These are phyloP conservation scores for Heptranchias perlo DNA, from an alignment of 2,113 vertebrate genomes.

Conservation along the genomic window DNA sequence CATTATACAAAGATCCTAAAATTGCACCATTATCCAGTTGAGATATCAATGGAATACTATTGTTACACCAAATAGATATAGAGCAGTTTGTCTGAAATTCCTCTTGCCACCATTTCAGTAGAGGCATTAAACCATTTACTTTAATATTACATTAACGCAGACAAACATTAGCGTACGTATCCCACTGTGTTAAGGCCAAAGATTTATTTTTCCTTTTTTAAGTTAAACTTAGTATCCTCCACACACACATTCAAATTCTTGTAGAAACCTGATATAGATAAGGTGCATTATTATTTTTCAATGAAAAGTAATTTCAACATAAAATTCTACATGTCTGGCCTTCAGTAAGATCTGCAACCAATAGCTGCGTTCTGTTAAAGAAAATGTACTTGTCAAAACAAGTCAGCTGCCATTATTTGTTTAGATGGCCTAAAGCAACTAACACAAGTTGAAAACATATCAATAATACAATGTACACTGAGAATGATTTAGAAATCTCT, in stretches of 20 bases:
- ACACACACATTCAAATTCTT: background rate
- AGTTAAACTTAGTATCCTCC: slow-evolving; percentile 20
- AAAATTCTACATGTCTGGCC: background rate
- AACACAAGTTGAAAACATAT: background rate
- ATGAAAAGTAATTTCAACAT: background rate
- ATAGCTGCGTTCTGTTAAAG: background rate
- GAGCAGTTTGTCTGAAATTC: background rate
- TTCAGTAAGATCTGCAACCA: background rate
- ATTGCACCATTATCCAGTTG: background rate
- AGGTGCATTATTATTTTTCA: background rate
- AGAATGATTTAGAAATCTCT: background rate
- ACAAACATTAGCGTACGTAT: too few species aligned
- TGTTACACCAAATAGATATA: background rate
- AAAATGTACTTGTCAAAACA: background rate
- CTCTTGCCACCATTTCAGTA: background rate
- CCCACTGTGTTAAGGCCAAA: background rate
- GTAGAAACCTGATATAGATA: background rate
- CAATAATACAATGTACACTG: background rate
- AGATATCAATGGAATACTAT: background rate
- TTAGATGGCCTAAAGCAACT: background rate
- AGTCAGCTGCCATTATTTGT: background rate
- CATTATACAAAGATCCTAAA: background rate
- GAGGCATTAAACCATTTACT: background rate
- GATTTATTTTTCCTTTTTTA: background rate
- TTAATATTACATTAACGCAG: too few species aligned